phyloP scores from a whole-genome alignment of 2,797 vertebrate species.

The Arremon aurantiirostris region DNA sequence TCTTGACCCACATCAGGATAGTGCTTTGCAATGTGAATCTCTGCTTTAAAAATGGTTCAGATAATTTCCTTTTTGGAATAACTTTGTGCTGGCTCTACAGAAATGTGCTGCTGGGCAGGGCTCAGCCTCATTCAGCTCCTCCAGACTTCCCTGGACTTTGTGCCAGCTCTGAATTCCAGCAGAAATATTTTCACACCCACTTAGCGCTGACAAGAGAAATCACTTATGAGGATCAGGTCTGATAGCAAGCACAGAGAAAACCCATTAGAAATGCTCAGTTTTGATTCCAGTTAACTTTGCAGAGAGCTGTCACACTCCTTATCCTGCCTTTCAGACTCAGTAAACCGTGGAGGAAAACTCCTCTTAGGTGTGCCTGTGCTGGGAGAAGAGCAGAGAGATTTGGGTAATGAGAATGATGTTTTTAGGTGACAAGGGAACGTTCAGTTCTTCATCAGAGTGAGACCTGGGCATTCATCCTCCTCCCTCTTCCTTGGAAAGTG shows the following conservation, averaged over 20 bases:
- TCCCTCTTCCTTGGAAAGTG: background rate
- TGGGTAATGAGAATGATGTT: background rate
- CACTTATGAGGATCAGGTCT: background rate
- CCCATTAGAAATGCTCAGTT: background rate
- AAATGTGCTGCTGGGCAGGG: background rate
- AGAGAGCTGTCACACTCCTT: background rate
- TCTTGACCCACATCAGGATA: background rate
- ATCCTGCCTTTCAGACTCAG: background rate
- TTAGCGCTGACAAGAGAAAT: background rate
- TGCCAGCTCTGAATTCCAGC: background rate
- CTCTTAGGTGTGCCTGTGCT: background rate
- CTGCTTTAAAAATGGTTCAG: background rate
- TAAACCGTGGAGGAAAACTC: background rate
- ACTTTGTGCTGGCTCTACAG: background rate
- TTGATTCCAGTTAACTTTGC: background rate
- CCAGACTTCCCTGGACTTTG: background rate
- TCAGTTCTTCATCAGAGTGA: background rate
- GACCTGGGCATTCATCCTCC: background rate
- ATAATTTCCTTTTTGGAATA: background rate
- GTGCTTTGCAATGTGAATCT: fast-evolving
- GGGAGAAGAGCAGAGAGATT: background rate
- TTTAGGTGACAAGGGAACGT: background rate
- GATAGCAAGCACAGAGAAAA: background rate
- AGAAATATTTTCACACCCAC: background rate
- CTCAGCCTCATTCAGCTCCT: background rate